Evolutionary conservation across 2,113 vertebrate genomes (phyloP).

Genomic region (Bagarius yarrelli): DNA sequence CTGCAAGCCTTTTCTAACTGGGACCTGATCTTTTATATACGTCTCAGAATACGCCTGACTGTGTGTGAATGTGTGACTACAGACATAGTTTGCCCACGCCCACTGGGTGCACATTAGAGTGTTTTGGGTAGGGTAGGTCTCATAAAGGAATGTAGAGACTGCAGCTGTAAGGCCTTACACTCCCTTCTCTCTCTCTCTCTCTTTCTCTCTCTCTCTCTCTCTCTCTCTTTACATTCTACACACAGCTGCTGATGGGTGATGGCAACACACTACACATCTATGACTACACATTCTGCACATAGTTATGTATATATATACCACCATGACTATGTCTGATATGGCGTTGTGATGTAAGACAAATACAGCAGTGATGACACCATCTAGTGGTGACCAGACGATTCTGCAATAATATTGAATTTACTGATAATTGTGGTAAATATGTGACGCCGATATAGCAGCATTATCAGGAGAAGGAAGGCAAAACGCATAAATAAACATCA

Average conservation of each 20-base stretch:
- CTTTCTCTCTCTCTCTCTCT: too few species aligned
- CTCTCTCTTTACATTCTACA: slow-evolving; percentile 48
- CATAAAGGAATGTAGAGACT: slow-evolving; percentile 27
- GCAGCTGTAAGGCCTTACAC: slow-evolving; percentile 31
- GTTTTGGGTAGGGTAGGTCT: slow-evolving; percentile 32
- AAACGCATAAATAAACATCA: background rate
- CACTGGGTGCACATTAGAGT: slow-evolving; percentile 25
- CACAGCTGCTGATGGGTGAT: slow-evolving; percentile 57
- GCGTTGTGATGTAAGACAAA: background rate
- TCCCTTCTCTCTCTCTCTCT: slow-evolving; percentile 23
- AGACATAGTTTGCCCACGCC: slow-evolving; percentile 26
- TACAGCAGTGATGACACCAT: background rate
- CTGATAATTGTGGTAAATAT: background rate
- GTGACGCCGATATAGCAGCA: background rate
- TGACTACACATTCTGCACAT: background rate
- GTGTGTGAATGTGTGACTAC: slow-evolving; percentile 15
- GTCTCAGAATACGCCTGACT: slow-evolving; percentile 13
- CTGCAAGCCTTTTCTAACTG: slow-evolving; percentile 45
- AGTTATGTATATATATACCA: background rate
- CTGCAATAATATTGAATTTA: too few species aligned
- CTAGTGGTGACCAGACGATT: slow-evolving; percentile 16
- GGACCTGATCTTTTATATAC: slow-evolving; percentile 25
- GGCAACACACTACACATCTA: background rate
- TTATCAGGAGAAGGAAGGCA: background rate
- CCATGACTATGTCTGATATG: background rate